A percentile compares a stretch with the other conserved stretches of the same genome.
These are phyloP conservation scores for Triplophysa siluroides DNA, from an alignment of 2,113 vertebrate species.

Conservation along the genomic window DNA sequence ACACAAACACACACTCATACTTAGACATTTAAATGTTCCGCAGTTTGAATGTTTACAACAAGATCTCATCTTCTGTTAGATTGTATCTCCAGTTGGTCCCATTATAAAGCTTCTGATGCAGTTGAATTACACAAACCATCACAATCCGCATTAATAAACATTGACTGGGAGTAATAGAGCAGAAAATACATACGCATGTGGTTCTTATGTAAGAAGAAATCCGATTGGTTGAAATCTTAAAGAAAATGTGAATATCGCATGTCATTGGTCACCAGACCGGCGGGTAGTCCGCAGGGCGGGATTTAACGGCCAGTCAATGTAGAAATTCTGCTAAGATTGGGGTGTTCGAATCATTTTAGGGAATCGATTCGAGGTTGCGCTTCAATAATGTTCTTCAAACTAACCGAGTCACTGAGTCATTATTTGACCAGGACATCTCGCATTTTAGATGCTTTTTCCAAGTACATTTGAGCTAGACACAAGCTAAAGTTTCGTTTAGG, in stretches of 20 bases:
- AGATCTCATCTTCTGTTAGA: background rate
- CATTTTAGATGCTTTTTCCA: too few relatives aligned
- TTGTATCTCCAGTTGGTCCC: background rate
- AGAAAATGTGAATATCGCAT: slow-evolving; percentile 61
- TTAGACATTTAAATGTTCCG: background rate
- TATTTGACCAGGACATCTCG: background rate
- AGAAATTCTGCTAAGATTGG: background rate
- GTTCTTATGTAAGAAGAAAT: slow-evolving; percentile 65
- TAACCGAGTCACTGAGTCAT: background rate
- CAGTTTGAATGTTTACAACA: background rate
- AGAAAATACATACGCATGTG: slow-evolving; percentile 26
- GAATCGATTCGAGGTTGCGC: background rate
- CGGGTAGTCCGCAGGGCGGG: slow-evolving; percentile 56
- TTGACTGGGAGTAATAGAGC: slow-evolving; percentile 24
- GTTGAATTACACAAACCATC: background rate
- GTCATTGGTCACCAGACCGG: slow-evolving; percentile 64
- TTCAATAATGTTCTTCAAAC: background rate
- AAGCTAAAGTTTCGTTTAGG: too few relatives aligned
- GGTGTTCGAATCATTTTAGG: background rate
- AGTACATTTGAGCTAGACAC: too few relatives aligned
- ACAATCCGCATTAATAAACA: slow-evolving; percentile 19
- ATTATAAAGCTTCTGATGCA: slow-evolving; percentile 16
- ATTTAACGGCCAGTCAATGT: slow-evolving; percentile 54
- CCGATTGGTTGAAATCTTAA: slow-evolving; percentile 68
- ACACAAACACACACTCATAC: background rate